Evolutionary conservation across 2,888 invertebrate species (phyloP).

Genomic region (Endotricha flammealis): DNA sequence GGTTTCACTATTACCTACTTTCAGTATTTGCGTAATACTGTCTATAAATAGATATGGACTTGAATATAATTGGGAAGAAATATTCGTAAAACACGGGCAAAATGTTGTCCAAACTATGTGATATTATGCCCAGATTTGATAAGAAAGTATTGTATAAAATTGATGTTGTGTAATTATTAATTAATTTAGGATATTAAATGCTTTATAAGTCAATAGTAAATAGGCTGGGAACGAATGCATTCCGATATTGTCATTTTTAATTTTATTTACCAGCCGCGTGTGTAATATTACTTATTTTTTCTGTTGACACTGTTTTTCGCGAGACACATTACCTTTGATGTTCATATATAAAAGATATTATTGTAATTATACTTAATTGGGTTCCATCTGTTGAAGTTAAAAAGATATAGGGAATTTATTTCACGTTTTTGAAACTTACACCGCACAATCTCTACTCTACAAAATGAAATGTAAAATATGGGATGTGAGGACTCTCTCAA

Average conservation of each 20-base stretch:
- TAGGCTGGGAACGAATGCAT: conserved; percentile 34
- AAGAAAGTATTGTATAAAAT: conserved; percentile 58
- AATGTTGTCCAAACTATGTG: conserved; percentile 62
- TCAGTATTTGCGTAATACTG: conserved; percentile 10
- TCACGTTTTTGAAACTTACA: too few species aligned
- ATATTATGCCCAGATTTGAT: conserved; percentile 68
- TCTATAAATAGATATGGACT: too few species aligned
- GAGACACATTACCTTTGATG: too few species aligned
- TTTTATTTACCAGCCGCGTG: conserved; percentile 14
- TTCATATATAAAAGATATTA: too few species aligned
- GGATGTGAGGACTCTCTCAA: too few species aligned
- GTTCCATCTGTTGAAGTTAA: too few species aligned
- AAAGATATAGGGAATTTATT: too few species aligned
- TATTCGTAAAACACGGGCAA: conserved; percentile 39
- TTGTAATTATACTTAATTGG: too few species aligned
- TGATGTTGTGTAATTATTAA: conserved; percentile 62
- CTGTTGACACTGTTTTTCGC: too few species aligned
- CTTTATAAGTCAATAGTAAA: conserved; percentile 51
- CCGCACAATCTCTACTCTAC: too few species aligned
- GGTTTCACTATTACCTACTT: conserved; percentile 22
- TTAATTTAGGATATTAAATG: conserved; percentile 43
- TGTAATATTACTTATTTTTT: conserved; percentile 1
- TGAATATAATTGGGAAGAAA: conserved; percentile 21
- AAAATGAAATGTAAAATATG: too few species aligned
- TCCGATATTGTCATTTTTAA: conserved; percentile 34